Percentiles rank a stretch among this genome's conserved stretches.
These are phyloP conservation scores for Hoplodrina blanda DNA, from an alignment of 2,888 invertebrate genomes.

Conservation along the genomic window DNA sequence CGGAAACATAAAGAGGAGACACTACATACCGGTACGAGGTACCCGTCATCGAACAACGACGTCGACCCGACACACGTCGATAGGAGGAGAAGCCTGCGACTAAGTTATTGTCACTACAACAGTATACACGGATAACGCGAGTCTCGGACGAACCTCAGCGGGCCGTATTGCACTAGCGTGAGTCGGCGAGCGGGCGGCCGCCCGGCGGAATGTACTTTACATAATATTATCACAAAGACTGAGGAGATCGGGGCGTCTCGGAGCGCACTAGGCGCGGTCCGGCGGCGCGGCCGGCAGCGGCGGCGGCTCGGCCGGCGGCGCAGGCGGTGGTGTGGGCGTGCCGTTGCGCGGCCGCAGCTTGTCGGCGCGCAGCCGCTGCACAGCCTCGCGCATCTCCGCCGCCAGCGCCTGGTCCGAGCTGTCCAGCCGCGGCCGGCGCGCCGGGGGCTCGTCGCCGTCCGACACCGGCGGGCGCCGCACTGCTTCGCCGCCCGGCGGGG, in stretches of 20 bases:
- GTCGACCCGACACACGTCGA: slow-evolving; percentile 52
- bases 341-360: slow-evolving; percentile 85
- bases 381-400: slow-evolving; percentile 88
- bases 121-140: slow-evolving; percentile 75
- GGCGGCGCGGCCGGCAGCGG: slow-evolving; percentile 65
- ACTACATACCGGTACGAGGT: slow-evolving; percentile 64
- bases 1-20: slow-evolving; percentile 68
- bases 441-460: slow-evolving; percentile 92
- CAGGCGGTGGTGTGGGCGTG: slow-evolving; percentile 83
- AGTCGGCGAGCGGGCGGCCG: slow-evolving; percentile 57
- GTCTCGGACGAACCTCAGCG: slow-evolving; percentile 62
- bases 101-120: slow-evolving; percentile 86
- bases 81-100: slow-evolving; percentile 73
- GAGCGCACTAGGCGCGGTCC: slow-evolving; percentile 63
- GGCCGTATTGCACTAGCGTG: slow-evolving; percentile 61
- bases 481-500: slow-evolving; percentile 78
- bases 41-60: slow-evolving; percentile 48
- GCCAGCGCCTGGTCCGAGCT: slow-evolving; percentile 87
- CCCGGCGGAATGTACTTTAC: slow-evolving; percentile 87
- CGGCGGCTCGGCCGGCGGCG: slow-evolving; percentile 71
- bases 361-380: slow-evolving; percentile 87
- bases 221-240: slow-evolving; percentile 87
- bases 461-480: slow-evolving; percentile 92
- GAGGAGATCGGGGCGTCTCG: slow-evolving; percentile 76
- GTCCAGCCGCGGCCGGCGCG: slow-evolving; percentile 88